Evolutionary conservation across 1,140 invertebrate genomes (phyloP).

Genomic region (Octopus sinensis): DNA sequence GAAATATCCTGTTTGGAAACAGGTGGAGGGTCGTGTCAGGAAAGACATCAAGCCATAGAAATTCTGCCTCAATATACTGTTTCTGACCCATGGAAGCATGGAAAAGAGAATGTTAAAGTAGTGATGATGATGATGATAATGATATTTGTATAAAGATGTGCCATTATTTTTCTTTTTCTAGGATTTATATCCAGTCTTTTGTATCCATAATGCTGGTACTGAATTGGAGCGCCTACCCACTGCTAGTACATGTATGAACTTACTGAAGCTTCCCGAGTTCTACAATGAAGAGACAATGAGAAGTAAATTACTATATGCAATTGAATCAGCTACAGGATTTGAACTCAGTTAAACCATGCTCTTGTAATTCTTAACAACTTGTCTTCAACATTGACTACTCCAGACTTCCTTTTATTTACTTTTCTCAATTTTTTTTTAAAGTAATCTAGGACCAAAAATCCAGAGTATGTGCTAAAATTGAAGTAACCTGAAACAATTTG

Average conservation of each 20-base stretch:
- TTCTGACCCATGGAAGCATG: no score
- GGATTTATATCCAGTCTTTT: slow-evolving; percentile 91
- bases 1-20: no score
- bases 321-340: slow-evolving; percentile 92
- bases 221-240: slow-evolving; percentile 84
- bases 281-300: slow-evolving; percentile 72
- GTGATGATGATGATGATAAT: no score
- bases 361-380: not conserved
- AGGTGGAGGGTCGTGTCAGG: no score
- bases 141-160: no score
- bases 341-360: slow-evolving; percentile 69
- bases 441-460: not conserved
- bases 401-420: not conserved
- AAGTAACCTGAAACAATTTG: no score
- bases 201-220: slow-evolving; percentile 83
- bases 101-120: no score
- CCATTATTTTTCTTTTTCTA: slow-evolving; percentile 55
- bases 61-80: no score
- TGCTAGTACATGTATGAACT: slow-evolving; percentile 96
- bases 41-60: no score
- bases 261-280: slow-evolving; percentile 91
- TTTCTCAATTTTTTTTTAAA: not conserved
- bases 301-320: slow-evolving; percentile 87
- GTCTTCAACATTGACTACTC: not conserved
- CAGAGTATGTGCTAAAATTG: not conserved